These are phyloP conservation scores for Nomada fabriciana DNA, from an alignment of 2,888 invertebrate genomes.

Conservation along the genomic window DNA sequence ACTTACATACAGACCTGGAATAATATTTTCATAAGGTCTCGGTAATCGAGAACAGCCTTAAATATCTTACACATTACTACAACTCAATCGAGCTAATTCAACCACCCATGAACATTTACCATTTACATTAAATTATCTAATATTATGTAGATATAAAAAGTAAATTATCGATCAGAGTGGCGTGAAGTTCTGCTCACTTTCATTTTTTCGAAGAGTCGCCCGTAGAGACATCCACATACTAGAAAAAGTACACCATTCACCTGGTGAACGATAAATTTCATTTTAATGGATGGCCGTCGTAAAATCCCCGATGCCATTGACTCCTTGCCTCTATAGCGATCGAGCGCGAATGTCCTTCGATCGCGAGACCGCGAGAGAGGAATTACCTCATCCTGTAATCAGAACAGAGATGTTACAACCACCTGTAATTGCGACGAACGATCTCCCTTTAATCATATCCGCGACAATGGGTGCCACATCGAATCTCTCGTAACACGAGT, in stretches of 20 bases:
- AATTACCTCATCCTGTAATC: constrained; percentile 33
- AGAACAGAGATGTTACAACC: constrained; percentile 10
- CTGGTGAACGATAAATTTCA: constrained; percentile 8
- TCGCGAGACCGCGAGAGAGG: background rate
- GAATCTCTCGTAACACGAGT: constrained; percentile 25
- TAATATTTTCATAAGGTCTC: background rate
- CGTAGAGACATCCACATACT: background rate
- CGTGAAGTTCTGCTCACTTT: background rate
- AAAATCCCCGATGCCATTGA: constrained; percentile 4
- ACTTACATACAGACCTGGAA: background rate
- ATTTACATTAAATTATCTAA: background rate
- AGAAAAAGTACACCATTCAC: background rate
- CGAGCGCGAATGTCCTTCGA: constrained; percentile 52
- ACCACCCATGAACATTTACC: background rate
- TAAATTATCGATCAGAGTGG: too few relatives aligned
- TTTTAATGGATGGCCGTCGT: constrained; percentile 8
- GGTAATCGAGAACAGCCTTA: background rate
- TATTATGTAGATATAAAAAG: too few relatives aligned
- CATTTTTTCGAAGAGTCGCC: background rate
- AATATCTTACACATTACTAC: background rate
- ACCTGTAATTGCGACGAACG: background rate
- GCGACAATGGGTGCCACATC: background rate
- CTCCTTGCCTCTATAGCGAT: background rate
- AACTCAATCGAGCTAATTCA: constrained; percentile 12
- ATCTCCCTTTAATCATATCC: constrained; percentile 13